Conservation (phyloP, 30 jellyfish, hydroid and myxozoan genomes). For the Cassiopea andromeda region DNA sequence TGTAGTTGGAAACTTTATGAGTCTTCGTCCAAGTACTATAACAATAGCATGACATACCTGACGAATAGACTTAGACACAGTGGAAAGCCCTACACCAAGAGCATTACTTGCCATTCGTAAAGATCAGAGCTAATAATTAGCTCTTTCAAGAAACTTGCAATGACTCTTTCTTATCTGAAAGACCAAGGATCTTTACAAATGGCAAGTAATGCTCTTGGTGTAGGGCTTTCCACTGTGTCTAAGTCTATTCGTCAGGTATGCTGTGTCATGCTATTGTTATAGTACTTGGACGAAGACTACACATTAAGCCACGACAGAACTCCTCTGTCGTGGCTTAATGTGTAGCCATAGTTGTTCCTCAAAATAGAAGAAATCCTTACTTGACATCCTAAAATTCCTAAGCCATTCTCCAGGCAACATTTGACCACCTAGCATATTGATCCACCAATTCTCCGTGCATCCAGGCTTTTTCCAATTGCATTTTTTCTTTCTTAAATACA, state of each 20-base stretch:
- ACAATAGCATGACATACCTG: conserved; percentile 35
- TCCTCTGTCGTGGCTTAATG: conserved; percentile 24
- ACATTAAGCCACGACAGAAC: conserved; percentile 11
- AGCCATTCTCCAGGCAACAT: conserved; percentile 48
- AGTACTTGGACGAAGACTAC: conserved; percentile 24
- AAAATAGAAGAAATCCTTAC: conserved; percentile 5
- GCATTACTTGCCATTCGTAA: conserved; percentile 27
- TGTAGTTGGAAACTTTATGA: conserved; percentile 20
- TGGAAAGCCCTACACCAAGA: conserved; percentile 24
- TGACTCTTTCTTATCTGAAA: conserved; percentile 8
- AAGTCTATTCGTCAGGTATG: conserved; percentile 34
- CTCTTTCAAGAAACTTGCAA: conserved; percentile 9
- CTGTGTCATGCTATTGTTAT: conserved; percentile 16
- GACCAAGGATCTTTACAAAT: conserved; percentile 4
- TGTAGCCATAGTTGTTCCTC: conserved; percentile 23
- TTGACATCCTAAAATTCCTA: conserved; percentile 37
- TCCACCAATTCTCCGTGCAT: conserved; percentile 54
- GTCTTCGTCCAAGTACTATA: conserved; percentile 22
- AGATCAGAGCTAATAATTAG: conserved; percentile 1
- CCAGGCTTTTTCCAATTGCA: conserved; percentile 40
- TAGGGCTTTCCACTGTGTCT: conserved; percentile 30
- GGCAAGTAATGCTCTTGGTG: conserved; percentile 36
- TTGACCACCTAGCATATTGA: conserved; percentile 12
- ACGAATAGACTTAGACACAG: conserved; percentile 34
- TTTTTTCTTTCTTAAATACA: conserved; percentile 25